Evolutionary conservation across 53 echinoderm and acorn worm species (phyloP).

Genomic region (Apostichopus leukothele): DNA sequence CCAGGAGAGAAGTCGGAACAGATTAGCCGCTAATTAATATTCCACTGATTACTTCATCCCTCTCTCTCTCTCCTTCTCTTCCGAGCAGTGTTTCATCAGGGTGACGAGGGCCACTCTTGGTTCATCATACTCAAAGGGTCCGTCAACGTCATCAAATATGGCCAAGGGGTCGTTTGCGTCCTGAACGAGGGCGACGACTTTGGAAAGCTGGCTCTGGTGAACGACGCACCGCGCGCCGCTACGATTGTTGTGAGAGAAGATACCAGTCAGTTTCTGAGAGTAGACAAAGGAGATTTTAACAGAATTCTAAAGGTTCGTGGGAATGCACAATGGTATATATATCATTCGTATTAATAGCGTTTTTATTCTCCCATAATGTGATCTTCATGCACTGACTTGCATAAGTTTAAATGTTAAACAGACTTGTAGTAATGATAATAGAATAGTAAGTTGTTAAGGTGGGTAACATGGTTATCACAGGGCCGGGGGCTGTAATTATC

Average conservation of each 20-base stretch:
- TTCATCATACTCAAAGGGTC: constrained; percentile 94
- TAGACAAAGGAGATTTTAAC: constrained; percentile 97
- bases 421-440: too few species aligned
- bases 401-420: too few species aligned
- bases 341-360: not conserved
- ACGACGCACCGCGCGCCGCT: constrained; percentile 90
- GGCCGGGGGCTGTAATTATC: too few species aligned
- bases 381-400: too few species aligned
- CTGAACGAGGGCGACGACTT: constrained; percentile 97
- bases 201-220: constrained; percentile 93
- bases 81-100: constrained; percentile 89
- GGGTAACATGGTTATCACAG: too few species aligned
- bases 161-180: constrained; percentile 96
- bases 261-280: constrained; percentile 92
- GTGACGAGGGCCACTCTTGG: constrained; percentile 96
- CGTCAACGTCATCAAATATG: constrained; percentile 95
- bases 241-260: constrained; percentile 96
- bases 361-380: too few species aligned
- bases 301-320: constrained; percentile 83
- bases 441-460: too few species aligned
- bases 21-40: too few species aligned
- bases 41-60: too few species aligned
- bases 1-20: too few species aligned
- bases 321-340: not conserved
- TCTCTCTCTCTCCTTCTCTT: not conserved